Evolutionary conservation across 2,888 invertebrate genomes (phyloP), one percentile per base, ranked within the genome.

Genomic region (Tridacna crocea): DNA sequence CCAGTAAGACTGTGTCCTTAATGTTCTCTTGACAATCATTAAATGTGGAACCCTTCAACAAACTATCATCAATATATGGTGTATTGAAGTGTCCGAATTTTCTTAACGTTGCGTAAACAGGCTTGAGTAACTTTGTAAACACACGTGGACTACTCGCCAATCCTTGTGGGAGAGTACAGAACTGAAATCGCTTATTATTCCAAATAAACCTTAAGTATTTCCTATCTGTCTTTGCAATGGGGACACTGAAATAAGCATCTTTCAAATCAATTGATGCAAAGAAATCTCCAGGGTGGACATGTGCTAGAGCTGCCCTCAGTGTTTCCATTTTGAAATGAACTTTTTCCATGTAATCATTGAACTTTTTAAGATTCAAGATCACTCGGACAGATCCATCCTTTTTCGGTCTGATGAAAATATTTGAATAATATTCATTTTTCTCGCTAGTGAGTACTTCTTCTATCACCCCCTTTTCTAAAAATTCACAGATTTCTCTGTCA

Each of bases 241-340:
- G 79, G 4, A 88, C 66, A 22, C 82, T 79, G 63, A 80, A 86
- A 79, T 81, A 82, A 19, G 80, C 83, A n/a, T n/a, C n/a, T n/a
- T n/a, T n/a, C n/a, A n/a, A n/a, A n/a, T n/a, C n/a, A n/a, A n/a
- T n/a, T n/a, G 79, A 86, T 10, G 75, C 88, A 77, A 87, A 84
- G 19, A n/a, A 85, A 83, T 75, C 83, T 74, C 82, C 68, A 55
- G 27, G 61, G 15, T 55, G 76, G 47, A 83, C 70, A 48, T 79
- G 36, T 2, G 36, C 10, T 24, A 82, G 60, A 11, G 72, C 79
- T 22, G 80, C 51, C 27, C 77, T 61, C 12, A 88, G 51, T 15
- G 83, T 87, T 51, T 87, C 88, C 88, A 88, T 87, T 78, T 88
- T 88, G 48, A 86, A 88, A 73, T 86, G 86, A 22, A 66, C 46